phyloP scores from a whole-genome alignment of 2,113 vertebrate genomes.

The Collichthys lucidus region DNA sequence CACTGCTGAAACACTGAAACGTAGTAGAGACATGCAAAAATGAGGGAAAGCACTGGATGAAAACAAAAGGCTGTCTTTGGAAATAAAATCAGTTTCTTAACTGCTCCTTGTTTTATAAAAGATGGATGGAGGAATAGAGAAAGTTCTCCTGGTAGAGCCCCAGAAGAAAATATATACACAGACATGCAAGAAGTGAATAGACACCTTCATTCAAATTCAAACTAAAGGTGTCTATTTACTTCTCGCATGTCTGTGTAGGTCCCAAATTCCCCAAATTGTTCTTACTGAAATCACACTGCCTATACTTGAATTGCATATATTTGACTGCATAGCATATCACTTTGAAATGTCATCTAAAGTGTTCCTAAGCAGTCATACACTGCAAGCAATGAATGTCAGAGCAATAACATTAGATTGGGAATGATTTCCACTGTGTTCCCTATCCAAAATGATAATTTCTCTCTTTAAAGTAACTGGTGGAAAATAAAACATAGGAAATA shows the following conservation, averaged over 20 bases:
- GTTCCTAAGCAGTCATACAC: not conserved
- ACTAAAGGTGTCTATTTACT: no score
- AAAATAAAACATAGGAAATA: not conserved
- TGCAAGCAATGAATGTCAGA: not conserved
- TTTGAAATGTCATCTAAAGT: slow-evolving; percentile 1
- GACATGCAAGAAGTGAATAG: no score
- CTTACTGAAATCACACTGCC: not conserved
- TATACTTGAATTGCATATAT: not conserved
- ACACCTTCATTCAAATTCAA: no score
- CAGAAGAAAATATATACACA: not conserved
- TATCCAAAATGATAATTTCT: not conserved
- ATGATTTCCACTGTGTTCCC: not conserved
- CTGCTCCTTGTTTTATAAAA: slow-evolving; percentile 7
- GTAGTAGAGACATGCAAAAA: not conserved
- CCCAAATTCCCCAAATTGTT: slow-evolving; percentile 10
- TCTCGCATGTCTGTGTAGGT: not conserved
- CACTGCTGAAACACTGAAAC: not conserved
- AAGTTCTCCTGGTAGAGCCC: not conserved
- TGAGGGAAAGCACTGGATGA: not conserved
- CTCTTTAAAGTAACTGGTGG: not conserved
- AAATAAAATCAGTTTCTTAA: slow-evolving; percentile 12
- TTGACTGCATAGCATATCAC: slow-evolving; percentile 11
- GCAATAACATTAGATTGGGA: not conserved
- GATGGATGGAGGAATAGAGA: slow-evolving; percentile 9
- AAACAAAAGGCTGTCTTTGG: not conserved